A percentile compares a stretch with the other conserved stretches of the same genome.
These are phyloP conservation scores for Brenthis hecate DNA, from an alignment of 2,888 invertebrate species.

Conservation along the genomic window DNA sequence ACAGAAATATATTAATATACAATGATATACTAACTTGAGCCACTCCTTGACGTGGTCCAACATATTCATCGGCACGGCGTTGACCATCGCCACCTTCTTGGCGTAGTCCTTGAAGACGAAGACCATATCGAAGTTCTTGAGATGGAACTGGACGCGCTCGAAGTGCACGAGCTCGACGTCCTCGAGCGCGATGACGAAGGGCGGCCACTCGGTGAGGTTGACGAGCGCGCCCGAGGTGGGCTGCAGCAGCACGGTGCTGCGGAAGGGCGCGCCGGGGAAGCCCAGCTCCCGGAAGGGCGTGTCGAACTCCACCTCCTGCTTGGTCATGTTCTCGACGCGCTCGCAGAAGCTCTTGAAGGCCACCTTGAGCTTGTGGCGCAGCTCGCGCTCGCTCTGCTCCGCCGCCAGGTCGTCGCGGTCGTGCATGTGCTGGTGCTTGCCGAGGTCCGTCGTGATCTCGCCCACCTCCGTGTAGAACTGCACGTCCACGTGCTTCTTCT, in stretches of 20 bases:
- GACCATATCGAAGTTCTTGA: conserved; percentile 99
- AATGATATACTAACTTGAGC: conserved; percentile 89
- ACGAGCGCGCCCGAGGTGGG: conserved; percentile 99
- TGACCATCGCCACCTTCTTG: conserved; percentile 97
- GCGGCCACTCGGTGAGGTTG: conserved; percentile 99
- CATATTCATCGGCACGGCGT: conserved; percentile 99
- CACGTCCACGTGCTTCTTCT: conserved; percentile 99
- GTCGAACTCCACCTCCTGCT: conserved; percentile 98
- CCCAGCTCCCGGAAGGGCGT: conserved; percentile 98
- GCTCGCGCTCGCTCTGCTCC: conserved; percentile 98
- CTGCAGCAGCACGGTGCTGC: conserved; percentile 97
- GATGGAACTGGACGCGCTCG: conserved; percentile 98
- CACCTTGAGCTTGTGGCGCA: conserved; percentile 97
- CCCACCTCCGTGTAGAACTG: conserved; percentile 99
- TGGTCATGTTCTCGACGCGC: conserved; percentile 96
- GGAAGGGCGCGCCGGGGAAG: conserved; percentile 98
- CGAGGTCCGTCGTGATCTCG: conserved; percentile 99
- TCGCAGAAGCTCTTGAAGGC: conserved; percentile 99
- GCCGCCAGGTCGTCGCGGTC: conserved; percentile 99
- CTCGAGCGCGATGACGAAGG: conserved; percentile 98
- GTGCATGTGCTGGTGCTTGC: conserved; percentile 99
- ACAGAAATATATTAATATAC: too few species aligned
- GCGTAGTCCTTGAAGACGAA: conserved; percentile 99
- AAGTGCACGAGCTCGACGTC: conserved; percentile 99
- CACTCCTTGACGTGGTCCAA: conserved; percentile 99